phyloP scores from a whole-genome alignment of 2,113 vertebrate species.

The Prunella himalayana region DNA sequence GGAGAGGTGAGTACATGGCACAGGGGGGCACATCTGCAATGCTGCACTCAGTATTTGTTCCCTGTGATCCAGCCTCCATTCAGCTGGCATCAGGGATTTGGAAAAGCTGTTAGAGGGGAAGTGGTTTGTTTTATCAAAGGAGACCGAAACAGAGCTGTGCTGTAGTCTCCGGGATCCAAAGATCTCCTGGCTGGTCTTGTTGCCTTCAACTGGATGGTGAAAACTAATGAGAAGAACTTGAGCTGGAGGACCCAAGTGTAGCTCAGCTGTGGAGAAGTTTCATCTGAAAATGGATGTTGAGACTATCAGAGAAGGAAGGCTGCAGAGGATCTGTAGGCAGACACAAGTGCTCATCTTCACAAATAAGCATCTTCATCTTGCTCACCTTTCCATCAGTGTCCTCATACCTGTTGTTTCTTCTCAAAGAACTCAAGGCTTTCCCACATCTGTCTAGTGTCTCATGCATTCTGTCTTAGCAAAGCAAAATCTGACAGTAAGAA shows the following conservation, averaged over 20 bases:
- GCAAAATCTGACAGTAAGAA: not conserved
- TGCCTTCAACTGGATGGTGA: not conserved
- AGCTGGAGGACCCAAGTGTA: not conserved
- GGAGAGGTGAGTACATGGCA: not conserved
- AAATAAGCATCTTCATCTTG: not conserved
- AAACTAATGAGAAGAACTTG: not conserved
- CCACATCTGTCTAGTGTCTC: not conserved
- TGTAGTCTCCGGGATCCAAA: not conserved
- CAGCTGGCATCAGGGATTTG: not conserved
- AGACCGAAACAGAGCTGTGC: not conserved
- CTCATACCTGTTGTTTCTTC: not conserved
- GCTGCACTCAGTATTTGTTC: rapidly evolving
- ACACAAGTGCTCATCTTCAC: not conserved
- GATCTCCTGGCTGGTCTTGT: not conserved
- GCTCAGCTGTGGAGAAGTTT: not conserved
- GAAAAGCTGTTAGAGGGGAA: not conserved
- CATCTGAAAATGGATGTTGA: not conserved
- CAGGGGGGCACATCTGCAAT: not conserved
- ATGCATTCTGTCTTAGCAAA: not conserved
- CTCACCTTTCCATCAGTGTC: not conserved
- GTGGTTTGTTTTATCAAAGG: not conserved
- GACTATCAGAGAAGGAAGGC: not conserved
- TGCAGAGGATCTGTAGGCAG: not conserved
- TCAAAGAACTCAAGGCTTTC: not conserved
- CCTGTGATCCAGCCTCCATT: rapidly evolving